Evolutionary conservation across 2,797 vertebrate genomes (phyloP).

Genomic region (Ataeniobius toweri): DNA sequence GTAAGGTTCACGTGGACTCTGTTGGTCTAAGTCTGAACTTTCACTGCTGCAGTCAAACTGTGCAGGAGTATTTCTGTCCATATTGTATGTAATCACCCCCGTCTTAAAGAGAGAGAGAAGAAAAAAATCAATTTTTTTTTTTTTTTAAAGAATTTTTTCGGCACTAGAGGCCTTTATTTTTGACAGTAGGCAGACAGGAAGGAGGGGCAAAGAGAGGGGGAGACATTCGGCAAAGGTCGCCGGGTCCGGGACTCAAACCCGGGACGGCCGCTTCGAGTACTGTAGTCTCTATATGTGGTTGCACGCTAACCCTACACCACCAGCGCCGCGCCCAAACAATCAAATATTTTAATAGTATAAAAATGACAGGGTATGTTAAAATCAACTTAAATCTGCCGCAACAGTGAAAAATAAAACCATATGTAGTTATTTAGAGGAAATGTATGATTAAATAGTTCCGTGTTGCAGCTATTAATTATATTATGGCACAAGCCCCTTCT

Average conservation of each 20-base stretch:
- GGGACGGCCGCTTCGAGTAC: no score
- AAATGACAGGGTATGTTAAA: neutral
- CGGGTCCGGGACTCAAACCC: no score
- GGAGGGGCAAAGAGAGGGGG: no score
- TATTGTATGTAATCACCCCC: conserved; percentile 78
- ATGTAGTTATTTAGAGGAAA: neutral
- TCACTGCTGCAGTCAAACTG: conserved; percentile 86
- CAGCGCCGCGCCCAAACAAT: neutral
- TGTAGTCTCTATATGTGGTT: no score
- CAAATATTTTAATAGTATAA: neutral
- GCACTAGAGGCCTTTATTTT: no score
- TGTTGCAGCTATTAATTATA: neutral
- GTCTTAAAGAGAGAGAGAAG: conserved; percentile 72
- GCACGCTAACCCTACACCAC: no score
- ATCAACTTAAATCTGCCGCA: neutral
- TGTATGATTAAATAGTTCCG: neutral
- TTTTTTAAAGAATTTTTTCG: no score
- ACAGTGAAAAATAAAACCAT: neutral
- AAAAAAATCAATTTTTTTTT: neutral
- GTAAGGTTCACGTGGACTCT: conserved; percentile 78
- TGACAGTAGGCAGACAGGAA: no score
- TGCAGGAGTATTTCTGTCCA: conserved; percentile 80
- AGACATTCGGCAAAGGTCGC: no score
- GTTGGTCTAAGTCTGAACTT: conserved; percentile 87
- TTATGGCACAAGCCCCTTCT: neutral